These are phyloP conservation scores for Polyploca ridens DNA, from an alignment of 2,888 invertebrate genomes.

Conservation along the genomic window DNA sequence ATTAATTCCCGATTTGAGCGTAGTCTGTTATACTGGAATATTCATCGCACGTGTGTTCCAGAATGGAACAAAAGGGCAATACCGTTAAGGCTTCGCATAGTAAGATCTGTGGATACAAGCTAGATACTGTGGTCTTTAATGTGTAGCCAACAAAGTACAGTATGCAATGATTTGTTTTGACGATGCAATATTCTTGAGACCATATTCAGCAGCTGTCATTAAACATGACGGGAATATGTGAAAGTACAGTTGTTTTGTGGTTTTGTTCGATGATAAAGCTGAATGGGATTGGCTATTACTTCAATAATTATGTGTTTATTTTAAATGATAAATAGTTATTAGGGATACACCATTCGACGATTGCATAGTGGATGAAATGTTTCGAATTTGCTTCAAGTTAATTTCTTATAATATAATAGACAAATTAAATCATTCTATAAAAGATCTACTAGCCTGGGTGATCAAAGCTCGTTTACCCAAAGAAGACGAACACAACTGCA, in stretches of 20 bases:
- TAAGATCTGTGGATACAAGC: slow-evolving; percentile 20
- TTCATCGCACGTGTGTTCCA: slow-evolving; percentile 32
- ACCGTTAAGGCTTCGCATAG: slow-evolving; percentile 27
- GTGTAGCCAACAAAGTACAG: slow-evolving; percentile 1
- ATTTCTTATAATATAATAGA: no score
- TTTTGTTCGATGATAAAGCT: neutral
- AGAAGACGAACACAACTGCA: neutral
- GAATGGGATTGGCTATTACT: neutral
- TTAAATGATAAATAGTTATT: no score
- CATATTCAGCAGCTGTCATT: slow-evolving; percentile 5
- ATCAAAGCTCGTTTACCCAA: neutral
- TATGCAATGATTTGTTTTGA: neutral
- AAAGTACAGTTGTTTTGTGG: neutral
- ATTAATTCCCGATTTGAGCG: slow-evolving; percentile 39
- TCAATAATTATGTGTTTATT: neutral
- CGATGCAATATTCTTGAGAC: neutral
- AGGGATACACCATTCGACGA: no score
- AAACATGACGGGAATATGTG: slow-evolving; percentile 1
- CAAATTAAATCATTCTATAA: no score
- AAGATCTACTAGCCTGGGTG: no score
- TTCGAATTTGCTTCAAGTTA: no score
- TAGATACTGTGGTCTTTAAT: slow-evolving; percentile 6
- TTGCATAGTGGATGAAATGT: no score
- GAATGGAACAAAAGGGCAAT: slow-evolving; percentile 30
- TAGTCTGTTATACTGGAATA: slow-evolving; percentile 29